phyloP scores from a whole-genome alignment of 2,888 invertebrate genomes.

The Strigamia crassipes region DNA sequence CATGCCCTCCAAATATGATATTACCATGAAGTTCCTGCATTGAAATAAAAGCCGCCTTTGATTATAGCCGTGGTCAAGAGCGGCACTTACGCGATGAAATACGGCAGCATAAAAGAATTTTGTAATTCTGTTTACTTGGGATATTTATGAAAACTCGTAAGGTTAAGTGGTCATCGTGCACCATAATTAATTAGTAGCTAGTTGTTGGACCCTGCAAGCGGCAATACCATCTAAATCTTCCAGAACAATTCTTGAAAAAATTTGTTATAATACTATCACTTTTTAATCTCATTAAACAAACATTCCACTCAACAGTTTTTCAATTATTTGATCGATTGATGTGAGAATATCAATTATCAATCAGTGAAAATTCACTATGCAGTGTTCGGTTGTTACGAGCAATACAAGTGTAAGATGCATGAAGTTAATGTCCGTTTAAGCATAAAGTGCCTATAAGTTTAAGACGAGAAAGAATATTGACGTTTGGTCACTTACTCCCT shows the following conservation, averaged over 20 bases:
- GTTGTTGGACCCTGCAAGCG: not conserved
- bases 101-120: no score
- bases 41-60: no score
- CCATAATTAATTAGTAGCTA: not conserved
- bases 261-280: not conserved
- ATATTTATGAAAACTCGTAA: not conserved
- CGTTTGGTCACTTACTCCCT: conserved; percentile 2
- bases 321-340: no score
- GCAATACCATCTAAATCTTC: not conserved
- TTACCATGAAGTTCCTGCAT: no score
- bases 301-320: no score
- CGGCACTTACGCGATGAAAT: no score
- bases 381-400: not conserved
- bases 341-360: no score
- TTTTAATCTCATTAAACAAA: not conserved
- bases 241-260: not conserved
- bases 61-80: no score
- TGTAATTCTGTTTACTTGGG: not conserved
- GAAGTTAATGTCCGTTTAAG: not conserved
- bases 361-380: no score
- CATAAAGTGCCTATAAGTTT: not conserved
- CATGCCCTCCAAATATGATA: no score
- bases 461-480: conserved; percentile 1
- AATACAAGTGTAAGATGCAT: not conserved
- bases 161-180: not conserved